A percentile compares a stretch with the other conserved stretches of the same genome.
These are phyloP conservation scores for Samia ricini DNA, from an alignment of 1,140 invertebrate species.

Conservation along the genomic window DNA sequence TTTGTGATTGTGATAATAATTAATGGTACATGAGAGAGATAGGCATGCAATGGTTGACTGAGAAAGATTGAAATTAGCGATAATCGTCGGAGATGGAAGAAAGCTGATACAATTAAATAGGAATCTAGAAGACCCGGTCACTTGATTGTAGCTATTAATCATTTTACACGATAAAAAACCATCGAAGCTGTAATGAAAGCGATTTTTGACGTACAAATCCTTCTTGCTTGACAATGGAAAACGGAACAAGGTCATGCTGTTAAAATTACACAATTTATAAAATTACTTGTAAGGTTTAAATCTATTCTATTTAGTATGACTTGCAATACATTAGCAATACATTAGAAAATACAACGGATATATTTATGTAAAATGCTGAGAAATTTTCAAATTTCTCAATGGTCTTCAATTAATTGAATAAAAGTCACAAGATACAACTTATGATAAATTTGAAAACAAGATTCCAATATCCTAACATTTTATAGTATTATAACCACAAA, in stretches of 20 bases:
- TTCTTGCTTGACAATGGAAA: background rate
- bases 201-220: background rate
- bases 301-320: too few species aligned
- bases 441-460: background rate
- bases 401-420: background rate
- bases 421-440: background rate
- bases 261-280: too few species aligned
- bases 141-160: conserved; percentile 50
- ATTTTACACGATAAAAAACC: conserved; percentile 19
- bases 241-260: too few species aligned
- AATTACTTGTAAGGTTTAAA: too few species aligned
- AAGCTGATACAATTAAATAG: conserved; percentile 57
- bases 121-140: conserved; percentile 56
- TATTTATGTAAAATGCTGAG: too few species aligned
- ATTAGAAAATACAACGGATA: too few species aligned
- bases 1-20: conserved; percentile 27
- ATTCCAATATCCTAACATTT: background rate
- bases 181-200: background rate
- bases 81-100: conserved; percentile 42
- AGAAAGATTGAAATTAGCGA: conserved; percentile 24
- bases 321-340: too few species aligned
- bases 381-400: background rate
- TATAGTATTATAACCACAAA: background rate
- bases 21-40: conserved; percentile 20
- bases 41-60: conserved; percentile 20